These are phyloP conservation scores for Arothron firmamentum DNA, from an alignment of 2,113 vertebrate species.

Conservation along the genomic window DNA sequence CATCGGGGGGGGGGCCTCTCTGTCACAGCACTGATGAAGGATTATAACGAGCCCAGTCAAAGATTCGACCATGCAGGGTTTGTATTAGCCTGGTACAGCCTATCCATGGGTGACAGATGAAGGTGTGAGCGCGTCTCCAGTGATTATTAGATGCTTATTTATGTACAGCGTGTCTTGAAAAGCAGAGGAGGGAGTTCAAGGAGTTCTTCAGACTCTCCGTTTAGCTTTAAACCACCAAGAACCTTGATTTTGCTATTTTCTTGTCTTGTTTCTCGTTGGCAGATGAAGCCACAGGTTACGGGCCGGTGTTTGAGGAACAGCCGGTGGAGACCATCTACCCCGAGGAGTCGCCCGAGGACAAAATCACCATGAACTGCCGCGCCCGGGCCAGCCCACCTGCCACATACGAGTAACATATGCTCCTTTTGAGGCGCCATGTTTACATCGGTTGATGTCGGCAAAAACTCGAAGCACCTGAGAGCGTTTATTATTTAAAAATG, in stretches of 20 bases:
- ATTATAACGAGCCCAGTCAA: too few relatives aligned
- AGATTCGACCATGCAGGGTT: too few relatives aligned
- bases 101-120: too few relatives aligned
- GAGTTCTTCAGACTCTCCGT: too few relatives aligned
- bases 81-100: too few relatives aligned
- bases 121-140: too few relatives aligned
- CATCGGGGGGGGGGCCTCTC: slow-evolving; percentile 40
- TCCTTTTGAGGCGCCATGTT: slow-evolving; percentile 23
- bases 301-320: slow-evolving; percentile 95
- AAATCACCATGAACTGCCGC: slow-evolving; percentile 89
- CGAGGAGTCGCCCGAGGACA: slow-evolving; percentile 91
- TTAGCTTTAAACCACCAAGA: too few relatives aligned
- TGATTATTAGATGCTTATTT: too few relatives aligned
- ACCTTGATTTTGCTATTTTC: not conserved
- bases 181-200: too few relatives aligned
- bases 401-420: slow-evolving; percentile 86
- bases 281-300: slow-evolving; percentile 87
- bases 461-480: slow-evolving; percentile 9
- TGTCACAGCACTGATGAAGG: not conserved
- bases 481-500: slow-evolving; percentile 5
- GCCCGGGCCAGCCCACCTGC: slow-evolving; percentile 86
- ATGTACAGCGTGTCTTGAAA: too few relatives aligned
- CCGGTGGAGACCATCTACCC: slow-evolving; percentile 94
- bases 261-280: slow-evolving; percentile 51
- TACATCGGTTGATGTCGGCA: slow-evolving; percentile 9